A percentile compares a stretch with the other conserved stretches of the same genome.
These are phyloP conservation scores for Hypercompe scribonia DNA, from an alignment of 2,888 invertebrate genomes.

Conservation along the genomic window DNA sequence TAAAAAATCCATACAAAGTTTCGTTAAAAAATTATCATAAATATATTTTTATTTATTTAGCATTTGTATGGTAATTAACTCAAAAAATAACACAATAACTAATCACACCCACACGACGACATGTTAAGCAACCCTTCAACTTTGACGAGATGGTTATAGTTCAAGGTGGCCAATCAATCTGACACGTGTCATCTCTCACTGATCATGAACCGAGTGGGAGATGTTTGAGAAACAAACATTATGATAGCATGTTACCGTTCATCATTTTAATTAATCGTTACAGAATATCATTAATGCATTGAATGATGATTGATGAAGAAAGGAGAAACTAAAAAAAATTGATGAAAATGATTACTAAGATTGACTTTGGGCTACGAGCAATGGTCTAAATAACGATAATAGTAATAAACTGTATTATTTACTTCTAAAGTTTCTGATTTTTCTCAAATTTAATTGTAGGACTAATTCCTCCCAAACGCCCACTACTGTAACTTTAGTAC, in stretches of 20 bases:
- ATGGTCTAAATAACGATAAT: too few species aligned
- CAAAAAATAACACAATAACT: conserved; percentile 53
- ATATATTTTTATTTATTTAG: background rate
- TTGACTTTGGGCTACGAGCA: too few species aligned
- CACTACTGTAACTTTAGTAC: too few species aligned
- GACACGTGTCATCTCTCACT: conserved; percentile 52
- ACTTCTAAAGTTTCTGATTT: too few species aligned
- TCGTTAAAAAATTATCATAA: background rate
- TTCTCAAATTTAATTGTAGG: too few species aligned
- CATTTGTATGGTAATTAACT: conserved; percentile 25
- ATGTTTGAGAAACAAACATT: conserved; percentile 14
- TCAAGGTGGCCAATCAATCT: conserved; percentile 55
- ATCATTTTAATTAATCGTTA: background rate
- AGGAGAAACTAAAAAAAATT: too few species aligned
- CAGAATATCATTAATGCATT: background rate
- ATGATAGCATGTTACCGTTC: conserved; percentile 10
- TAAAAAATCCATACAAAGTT: background rate
- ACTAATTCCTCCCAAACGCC: too few species aligned
- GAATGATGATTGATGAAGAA: too few species aligned
- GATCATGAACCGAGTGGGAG: conserved; percentile 38
- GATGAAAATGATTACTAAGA: too few species aligned
- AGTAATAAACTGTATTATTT: too few species aligned
- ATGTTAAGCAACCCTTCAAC: conserved; percentile 18
- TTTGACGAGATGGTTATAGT: conserved; percentile 40
- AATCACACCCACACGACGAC: conserved; percentile 7